Evolutionary conservation across 2,888 invertebrate species (phyloP), one percentile per base, ranked within the genome.

Genomic region (Seira sanloemensis): DNA sequence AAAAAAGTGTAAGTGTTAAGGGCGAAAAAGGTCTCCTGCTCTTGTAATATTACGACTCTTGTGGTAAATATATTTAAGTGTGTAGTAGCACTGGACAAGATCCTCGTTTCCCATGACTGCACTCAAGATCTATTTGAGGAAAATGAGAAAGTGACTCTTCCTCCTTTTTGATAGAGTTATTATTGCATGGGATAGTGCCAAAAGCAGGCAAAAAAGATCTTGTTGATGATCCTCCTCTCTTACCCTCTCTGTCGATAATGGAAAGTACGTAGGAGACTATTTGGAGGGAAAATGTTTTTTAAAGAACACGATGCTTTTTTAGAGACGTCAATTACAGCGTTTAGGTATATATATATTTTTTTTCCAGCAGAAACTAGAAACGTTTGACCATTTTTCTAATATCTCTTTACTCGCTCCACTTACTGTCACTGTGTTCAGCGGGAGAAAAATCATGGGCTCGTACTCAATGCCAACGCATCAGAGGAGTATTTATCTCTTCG

Each of bases 121-220:
- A 75, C 84, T 67, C 26, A 18, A 58, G 78, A 84, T 84, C 73
- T 84, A 84, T 84, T 84, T 84, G 62, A 74, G 26, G 73, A 58
- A 78, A 84, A 84, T 78, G 84, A 75, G 84, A 73, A 84, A 78
- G 78, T 78, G 84, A 84, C 84, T 84, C 78, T 78, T 78, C 78
- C 74, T 68, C 25, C 37, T 71, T 78, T 84, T 84, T 84, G 84
- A 84, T 84, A 84, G 78, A 78, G 84, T 84, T 84, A 84, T 84
- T 72, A 78, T 84, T 84, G 73, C 58, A 69, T 50, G 78, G 72
- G 74, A 78, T 78, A 65, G 69, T 78, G 74, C 83, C 76, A 78
- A 73, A 65, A 78, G 69, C 78, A 84, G 84, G 74, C 74, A 21
- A 23, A n/a, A n/a, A n/a, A 4, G 50, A 83, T 73, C 58, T 74